Conservation (phyloP, 2,888 invertebrate genomes). For the Parapristionchus giblindavisi region DNA sequence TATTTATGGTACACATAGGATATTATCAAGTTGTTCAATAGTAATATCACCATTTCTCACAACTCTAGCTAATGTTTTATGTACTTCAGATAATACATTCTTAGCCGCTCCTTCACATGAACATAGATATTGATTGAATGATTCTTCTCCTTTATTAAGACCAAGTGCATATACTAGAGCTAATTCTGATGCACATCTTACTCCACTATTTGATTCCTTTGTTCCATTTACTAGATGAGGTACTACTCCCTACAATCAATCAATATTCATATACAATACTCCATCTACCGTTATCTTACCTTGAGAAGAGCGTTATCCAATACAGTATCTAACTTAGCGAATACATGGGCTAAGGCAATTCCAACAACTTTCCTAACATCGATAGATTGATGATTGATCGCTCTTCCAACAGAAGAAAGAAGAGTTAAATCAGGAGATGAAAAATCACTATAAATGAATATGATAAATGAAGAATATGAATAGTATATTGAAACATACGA, state of each 20-base stretch:
- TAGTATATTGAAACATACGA: not conserved
- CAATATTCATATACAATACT: not conserved
- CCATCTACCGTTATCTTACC: conserved; percentile 37
- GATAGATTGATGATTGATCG: conserved; percentile 88
- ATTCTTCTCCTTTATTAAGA: conserved; percentile 77
- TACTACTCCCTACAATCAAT: conserved; percentile 75
- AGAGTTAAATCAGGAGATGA: conserved; percentile 80
- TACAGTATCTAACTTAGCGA: conserved; percentile 23
- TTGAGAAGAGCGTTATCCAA: conserved; percentile 50
- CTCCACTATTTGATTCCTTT: conserved; percentile 95
- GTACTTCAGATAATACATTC: conserved; percentile 47
- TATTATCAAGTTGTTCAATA: conserved; percentile 49
- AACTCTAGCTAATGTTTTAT: conserved; percentile 43
- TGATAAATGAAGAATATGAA: not conserved
- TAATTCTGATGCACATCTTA: conserved; percentile 90
- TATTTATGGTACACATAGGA: conserved; percentile 40
- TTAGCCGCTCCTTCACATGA: conserved; percentile 31
- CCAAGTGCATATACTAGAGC: conserved; percentile 87
- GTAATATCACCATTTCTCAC: conserved; percentile 50
- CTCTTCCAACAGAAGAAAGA: conserved; percentile 77
- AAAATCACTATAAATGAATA: conserved; percentile 22
- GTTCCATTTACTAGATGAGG: conserved; percentile 96
- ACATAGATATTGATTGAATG: conserved; percentile 48
- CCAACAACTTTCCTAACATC: conserved; percentile 70
- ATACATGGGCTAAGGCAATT: conserved; percentile 47